Evolutionary conservation across 2,888 invertebrate genomes (phyloP).

Genomic region (Tiliacea aurago): DNA sequence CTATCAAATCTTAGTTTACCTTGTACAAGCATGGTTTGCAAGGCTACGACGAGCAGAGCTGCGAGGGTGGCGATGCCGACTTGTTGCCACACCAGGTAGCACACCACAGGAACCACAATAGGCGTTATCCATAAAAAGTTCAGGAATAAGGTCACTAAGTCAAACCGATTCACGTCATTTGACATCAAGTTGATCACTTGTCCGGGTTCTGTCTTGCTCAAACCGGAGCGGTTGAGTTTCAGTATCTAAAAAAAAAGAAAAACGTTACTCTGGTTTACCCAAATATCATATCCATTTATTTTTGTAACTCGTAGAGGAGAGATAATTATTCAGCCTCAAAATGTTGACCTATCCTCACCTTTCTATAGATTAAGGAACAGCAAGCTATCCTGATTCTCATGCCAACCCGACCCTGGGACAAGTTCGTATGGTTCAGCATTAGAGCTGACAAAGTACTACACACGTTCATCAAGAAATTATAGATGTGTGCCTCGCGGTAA

Average conservation of each 20-base stretch:
- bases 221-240: conserved; percentile 89
- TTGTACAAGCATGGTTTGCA: conserved; percentile 91
- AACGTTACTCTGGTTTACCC: background rate
- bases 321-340: background rate
- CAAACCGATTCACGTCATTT: conserved; percentile 96
- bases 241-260: conserved; percentile 79
- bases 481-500: conserved; percentile 91
- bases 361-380: conserved; percentile 95
- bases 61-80: conserved; percentile 83
- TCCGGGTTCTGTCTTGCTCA: conserved; percentile 92
- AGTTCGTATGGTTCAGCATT: conserved; percentile 91
- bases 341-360: conserved; percentile 84
- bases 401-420: conserved; percentile 92
- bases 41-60: conserved; percentile 84
- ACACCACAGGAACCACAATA: conserved; percentile 91
- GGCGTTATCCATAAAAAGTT: conserved; percentile 96
- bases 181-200: conserved; percentile 96
- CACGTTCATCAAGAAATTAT: conserved; percentile 91
- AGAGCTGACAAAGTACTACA: conserved; percentile 90
- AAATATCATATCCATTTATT: background rate
- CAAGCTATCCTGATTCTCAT: conserved; percentile 94
- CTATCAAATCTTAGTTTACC: conserved; percentile 69
- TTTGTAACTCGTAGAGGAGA: background rate
- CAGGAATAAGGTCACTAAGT: conserved; percentile 92
- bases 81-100: conserved; percentile 85